phyloP scores from a whole-genome alignment of 2,113 vertebrate species.

The Crotophaga sulcirostris region DNA sequence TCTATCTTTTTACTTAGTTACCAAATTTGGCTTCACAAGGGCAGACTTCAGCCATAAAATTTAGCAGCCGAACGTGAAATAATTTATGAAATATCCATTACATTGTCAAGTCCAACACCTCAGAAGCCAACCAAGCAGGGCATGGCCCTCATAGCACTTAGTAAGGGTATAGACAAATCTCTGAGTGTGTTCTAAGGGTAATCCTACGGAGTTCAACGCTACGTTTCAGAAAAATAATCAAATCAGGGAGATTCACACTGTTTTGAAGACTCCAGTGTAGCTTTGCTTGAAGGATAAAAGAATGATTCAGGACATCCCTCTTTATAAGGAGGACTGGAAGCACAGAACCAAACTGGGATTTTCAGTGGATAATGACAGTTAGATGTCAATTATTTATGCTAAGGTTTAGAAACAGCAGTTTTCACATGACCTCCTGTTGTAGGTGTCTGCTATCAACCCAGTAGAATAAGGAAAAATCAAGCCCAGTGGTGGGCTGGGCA shows the following conservation, averaged over 20 bases:
- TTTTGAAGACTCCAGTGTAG: background rate
- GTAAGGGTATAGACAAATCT: background rate
- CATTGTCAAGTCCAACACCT: background rate
- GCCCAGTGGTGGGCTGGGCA: rapidly evolving
- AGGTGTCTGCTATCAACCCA: background rate
- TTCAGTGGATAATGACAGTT: background rate
- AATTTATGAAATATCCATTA: background rate
- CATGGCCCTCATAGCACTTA: background rate
- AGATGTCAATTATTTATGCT: background rate
- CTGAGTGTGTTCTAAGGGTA: background rate
- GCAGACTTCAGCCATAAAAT: background rate
- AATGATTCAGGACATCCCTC: background rate
- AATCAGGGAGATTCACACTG: background rate
- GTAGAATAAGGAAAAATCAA: background rate
- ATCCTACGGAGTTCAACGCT: background rate
- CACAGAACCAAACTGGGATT: background rate
- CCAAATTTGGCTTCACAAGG: background rate
- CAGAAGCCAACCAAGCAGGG: background rate
- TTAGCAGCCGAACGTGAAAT: background rate
- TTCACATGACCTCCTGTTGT: background rate
- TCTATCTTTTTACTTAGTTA: background rate
- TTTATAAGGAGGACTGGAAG: background rate
- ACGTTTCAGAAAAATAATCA: background rate
- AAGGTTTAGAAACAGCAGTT: background rate
- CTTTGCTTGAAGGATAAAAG: background rate